phyloP scores from a whole-genome alignment of 2,113 vertebrate species.

The Gorsachius goisagi region DNA sequence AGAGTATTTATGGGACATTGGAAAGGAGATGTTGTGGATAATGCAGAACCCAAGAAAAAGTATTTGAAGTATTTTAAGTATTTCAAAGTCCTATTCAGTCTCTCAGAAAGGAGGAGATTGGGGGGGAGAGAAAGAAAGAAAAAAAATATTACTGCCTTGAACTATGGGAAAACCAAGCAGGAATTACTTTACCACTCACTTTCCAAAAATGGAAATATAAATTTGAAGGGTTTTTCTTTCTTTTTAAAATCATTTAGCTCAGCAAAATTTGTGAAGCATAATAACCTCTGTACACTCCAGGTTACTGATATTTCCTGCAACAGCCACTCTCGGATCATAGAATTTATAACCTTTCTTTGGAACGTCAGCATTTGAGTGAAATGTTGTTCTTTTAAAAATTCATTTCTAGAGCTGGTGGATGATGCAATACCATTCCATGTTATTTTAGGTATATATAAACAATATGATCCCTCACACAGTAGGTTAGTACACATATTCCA shows the following conservation, averaged over 20 bases:
- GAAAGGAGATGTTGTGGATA: not conserved
- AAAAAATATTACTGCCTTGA: not conserved
- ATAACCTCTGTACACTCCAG: not conserved
- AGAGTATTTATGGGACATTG: not conserved
- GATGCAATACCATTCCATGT: not conserved
- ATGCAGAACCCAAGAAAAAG: fast-evolving
- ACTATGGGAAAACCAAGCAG: not conserved
- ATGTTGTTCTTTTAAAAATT: not conserved
- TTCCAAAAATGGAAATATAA: not conserved
- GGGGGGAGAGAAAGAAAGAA: not conserved
- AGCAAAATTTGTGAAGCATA: not conserved
- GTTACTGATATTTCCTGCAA: not conserved
- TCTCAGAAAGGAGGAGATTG: not conserved
- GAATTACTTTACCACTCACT: not conserved
- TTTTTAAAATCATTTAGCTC: not conserved
- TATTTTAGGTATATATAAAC: not conserved
- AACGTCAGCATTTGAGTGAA: not conserved
- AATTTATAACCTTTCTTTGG: not conserved
- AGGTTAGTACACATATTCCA: not conserved
- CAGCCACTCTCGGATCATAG: not conserved
- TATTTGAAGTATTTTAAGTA: not conserved
- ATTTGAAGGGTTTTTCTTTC: not conserved
- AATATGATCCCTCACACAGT: not conserved
- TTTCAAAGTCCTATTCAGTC: not conserved
- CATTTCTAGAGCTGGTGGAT: not conserved